Evolutionary conservation across 1,140 invertebrate genomes (phyloP).

Genomic region (Macrotrachela quadricornifera): DNA sequence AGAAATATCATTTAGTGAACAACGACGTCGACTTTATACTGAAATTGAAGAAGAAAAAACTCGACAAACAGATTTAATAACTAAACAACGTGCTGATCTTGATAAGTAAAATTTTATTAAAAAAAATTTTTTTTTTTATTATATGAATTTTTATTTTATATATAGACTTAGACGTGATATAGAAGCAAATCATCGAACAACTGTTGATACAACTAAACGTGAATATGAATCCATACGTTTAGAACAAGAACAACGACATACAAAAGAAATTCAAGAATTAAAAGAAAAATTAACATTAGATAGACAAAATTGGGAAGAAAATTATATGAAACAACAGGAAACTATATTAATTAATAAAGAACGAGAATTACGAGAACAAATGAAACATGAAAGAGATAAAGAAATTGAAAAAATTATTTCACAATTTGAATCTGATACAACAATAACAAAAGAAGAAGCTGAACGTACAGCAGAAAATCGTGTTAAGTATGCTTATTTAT

Average conservation of each 20-base stretch:
- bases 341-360: constrained; percentile 14
- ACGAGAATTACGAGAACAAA: constrained; percentile 24
- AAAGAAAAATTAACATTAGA: constrained; percentile 24
- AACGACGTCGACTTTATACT: constrained; percentile 21
- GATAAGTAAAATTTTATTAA: constrained; percentile 11
- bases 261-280: constrained; percentile 10
- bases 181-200: constrained; percentile 21
- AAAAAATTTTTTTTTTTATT: neutral
- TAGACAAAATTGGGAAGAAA: constrained; percentile 27
- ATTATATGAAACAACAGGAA: constrained; percentile 20
- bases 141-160: neutral
- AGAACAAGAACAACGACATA: constrained; percentile 26
- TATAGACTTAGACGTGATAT: constrained; percentile 21
- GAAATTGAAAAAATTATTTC: constrained; percentile 29
- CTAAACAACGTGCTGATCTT: constrained; percentile 23
- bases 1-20: constrained; percentile 25
- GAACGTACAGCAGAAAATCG: constrained; percentile 24
- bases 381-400: constrained; percentile 26
- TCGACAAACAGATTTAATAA: constrained; percentile 18
- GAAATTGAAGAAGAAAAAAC: constrained; percentile 31
- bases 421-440: constrained; percentile 26
- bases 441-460: constrained; percentile 19
- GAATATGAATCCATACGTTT: constrained; percentile 26
- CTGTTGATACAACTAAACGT: constrained; percentile 23
- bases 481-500: constrained; percentile 19